Conservation (phyloP, 2,888 invertebrate genomes). For the Aporophyla lueneburgensis region DNA sequence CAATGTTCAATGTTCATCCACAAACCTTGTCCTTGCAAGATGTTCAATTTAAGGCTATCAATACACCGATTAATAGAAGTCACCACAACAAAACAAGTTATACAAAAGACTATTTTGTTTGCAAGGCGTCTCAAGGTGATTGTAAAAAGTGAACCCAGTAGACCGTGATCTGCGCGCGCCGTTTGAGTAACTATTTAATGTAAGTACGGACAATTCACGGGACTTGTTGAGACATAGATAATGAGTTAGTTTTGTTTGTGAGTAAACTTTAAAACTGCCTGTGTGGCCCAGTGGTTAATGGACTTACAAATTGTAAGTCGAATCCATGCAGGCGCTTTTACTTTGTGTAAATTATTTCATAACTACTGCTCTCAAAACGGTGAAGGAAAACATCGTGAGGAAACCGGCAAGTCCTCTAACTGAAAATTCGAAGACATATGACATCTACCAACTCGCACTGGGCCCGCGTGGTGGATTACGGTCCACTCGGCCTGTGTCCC, state of each 20-base stretch:
- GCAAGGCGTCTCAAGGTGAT: slow-evolving; percentile 52
- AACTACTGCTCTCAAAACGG: no score
- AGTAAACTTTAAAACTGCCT: slow-evolving; percentile 3
- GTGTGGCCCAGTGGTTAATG: no score
- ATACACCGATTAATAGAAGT: not conserved
- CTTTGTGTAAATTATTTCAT: no score
- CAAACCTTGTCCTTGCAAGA: not conserved
- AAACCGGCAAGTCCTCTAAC: no score
- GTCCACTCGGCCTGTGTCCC: no score
- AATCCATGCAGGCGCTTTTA: no score
- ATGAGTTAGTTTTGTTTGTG: not conserved
- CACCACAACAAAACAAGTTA: slow-evolving; percentile 4
- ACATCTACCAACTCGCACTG: no score
- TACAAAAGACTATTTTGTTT: slow-evolving; percentile 34
- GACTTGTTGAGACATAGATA: slow-evolving; percentile 25
- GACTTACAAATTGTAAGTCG: no score
- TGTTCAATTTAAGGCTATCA: not conserved
- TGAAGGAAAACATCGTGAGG: no score
- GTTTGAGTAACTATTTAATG: slow-evolving; percentile 35
- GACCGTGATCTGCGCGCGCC: slow-evolving; percentile 36
- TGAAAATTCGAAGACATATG: no score
- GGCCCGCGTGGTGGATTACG: no score
- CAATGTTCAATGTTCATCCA: not conserved
- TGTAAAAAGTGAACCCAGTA: slow-evolving; percentile 47
- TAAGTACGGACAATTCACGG: slow-evolving; percentile 9